phyloP scores from a whole-genome alignment of 2,888 invertebrate genomes.

The Scaptomyza parva region DNA sequence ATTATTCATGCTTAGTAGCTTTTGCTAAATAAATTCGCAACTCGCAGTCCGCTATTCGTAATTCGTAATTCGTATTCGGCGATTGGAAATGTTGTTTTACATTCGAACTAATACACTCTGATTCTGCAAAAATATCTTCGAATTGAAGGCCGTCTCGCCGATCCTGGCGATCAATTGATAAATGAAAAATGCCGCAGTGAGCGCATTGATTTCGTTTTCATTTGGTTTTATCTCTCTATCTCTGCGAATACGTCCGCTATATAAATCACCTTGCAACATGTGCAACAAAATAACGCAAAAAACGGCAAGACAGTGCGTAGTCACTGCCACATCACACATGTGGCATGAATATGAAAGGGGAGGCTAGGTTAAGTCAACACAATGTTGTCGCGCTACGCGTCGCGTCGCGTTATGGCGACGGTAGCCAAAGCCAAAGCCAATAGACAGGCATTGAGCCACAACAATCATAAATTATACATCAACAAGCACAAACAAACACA shows the following conservation, averaged over 20 bases:
- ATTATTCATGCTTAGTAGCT: too few species aligned
- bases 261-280: background rate
- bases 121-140: slow-evolving; percentile 6
- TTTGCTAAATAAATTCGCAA: too few species aligned
- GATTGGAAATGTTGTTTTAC: background rate
- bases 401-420: background rate
- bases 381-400: background rate
- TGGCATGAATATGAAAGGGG: background rate
- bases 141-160: slow-evolving; percentile 23
- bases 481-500: too few species aligned
- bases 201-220: slow-evolving; percentile 2
- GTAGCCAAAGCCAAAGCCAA: background rate
- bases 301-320: slow-evolving; percentile 15
- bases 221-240: background rate
- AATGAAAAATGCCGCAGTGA: slow-evolving; percentile 20
- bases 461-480: slow-evolving; percentile 50
- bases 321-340: too few species aligned
- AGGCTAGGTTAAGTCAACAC: background rate
- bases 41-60: too few species aligned
- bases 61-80: background rate
- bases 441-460: slow-evolving; percentile 25
- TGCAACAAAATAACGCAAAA: background rate
- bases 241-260: background rate
- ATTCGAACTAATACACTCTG: slow-evolving; percentile 4
- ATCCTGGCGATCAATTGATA: slow-evolving; percentile 45